Evolutionary conservation across 2,888 invertebrate species (phyloP).

Genomic region (Melieria crassipennis): DNA sequence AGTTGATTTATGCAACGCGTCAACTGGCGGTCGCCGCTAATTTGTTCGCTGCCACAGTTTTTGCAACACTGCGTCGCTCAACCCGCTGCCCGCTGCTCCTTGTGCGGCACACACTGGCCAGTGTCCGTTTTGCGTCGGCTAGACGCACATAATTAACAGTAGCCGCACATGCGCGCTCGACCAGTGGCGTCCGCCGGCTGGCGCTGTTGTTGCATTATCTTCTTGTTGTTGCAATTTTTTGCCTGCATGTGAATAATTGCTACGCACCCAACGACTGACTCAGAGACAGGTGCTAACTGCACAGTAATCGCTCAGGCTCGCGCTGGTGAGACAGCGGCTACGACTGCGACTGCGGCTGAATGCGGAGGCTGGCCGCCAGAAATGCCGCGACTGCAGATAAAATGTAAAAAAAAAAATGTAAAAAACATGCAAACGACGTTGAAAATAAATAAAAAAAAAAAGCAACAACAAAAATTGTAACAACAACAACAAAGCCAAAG

Average conservation of each 20-base stretch:
- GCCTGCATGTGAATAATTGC: constrained; percentile 40
- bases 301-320: constrained; percentile 43
- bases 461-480: constrained; percentile 17
- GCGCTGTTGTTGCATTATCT: constrained; percentile 10
- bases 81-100: constrained; percentile 9
- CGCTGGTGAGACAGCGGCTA: constrained; percentile 13
- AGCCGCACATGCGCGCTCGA: constrained; percentile 4
- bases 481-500: constrained; percentile 16
- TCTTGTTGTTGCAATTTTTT: background rate
- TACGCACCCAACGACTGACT: constrained; percentile 40
- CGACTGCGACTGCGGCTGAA: background rate
- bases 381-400: background rate
- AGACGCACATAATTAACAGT: constrained; percentile 27
- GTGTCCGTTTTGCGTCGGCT: constrained; percentile 12
- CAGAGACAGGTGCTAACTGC: constrained; percentile 47
- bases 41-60: constrained; percentile 38
- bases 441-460: constrained; percentile 13
- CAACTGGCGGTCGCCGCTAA: constrained; percentile 28
- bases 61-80: no score
- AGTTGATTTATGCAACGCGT: constrained; percentile 32
- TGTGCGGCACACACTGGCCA: constrained; percentile 16
- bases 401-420: constrained; percentile 11
- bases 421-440: background rate
- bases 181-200: background rate
- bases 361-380: background rate